These are phyloP conservation scores for Forbesichthys agassizii DNA, from an alignment of 2,113 vertebrate genomes.

Conservation along the genomic window DNA sequence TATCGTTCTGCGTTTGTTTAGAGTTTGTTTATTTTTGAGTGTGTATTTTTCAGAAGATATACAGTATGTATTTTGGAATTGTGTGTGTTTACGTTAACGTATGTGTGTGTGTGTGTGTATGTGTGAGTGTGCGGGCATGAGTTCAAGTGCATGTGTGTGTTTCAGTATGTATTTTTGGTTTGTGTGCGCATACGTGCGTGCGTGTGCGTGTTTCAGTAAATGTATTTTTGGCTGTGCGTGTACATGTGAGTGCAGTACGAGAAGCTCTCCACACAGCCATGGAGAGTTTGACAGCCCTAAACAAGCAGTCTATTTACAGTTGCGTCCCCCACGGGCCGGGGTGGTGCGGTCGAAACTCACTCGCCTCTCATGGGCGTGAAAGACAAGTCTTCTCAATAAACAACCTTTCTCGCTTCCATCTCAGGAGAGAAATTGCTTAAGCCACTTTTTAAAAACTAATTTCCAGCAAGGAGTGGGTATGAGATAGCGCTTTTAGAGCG, in stretches of 20 bases:
- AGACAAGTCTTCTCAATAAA: slow-evolving; percentile 21
- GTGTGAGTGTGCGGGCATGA: neutral
- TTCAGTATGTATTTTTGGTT: slow-evolving; percentile 1
- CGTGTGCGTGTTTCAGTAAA: slow-evolving; percentile 5
- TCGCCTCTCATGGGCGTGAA: slow-evolving; percentile 35
- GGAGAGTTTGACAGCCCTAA: slow-evolving; percentile 48
- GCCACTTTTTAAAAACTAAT: no score
- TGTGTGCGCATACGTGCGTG: slow-evolving; percentile 5
- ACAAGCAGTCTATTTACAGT: slow-evolving; percentile 61
- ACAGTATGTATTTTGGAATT: neutral
- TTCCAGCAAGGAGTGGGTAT: no score
- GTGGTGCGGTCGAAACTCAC: slow-evolving; percentile 18
- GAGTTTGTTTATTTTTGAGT: neutral
- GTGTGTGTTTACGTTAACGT: slow-evolving; percentile 1
- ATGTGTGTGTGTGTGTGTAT: neutral
- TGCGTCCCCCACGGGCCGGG: slow-evolving; percentile 31
- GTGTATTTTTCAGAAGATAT: neutral
- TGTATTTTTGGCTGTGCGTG: slow-evolving; percentile 10
- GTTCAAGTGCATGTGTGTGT: slow-evolving; percentile 3
- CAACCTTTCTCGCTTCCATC: slow-evolving; percentile 7
- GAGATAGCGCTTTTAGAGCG: no score
- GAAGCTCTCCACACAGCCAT: slow-evolving; percentile 25
- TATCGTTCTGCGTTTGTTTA: neutral
- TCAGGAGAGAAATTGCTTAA: slow-evolving; percentile 3
- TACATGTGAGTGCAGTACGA: neutral